Base-by-base conservation (phyloP, 2,797 vertebrate species). In the Cirrhinus mrigala region DNA sequence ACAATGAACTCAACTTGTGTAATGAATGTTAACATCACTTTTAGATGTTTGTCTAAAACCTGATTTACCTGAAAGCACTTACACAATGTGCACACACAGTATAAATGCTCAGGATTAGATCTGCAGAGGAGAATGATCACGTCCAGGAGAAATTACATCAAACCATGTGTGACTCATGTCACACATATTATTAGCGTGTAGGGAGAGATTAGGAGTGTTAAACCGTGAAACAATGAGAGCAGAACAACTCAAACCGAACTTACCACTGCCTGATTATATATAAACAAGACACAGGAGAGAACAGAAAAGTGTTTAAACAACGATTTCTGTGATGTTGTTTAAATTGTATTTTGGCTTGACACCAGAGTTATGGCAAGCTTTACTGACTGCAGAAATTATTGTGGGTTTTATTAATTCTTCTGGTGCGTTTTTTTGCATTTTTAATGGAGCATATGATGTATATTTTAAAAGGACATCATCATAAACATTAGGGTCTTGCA, bases 181-280 rank as follows among this genome's bases (percentile, higher is more conserved):
- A 85, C 73, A 87, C 81, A 89, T 87, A 90, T 91, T 91, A 91
- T 92, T 89, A 90, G 85, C 89, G 71, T 90, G 74, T 70, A 33
- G 58, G 79, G 81, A 68, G 60, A 79, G 78, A 83, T 82, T 74
- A 77, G 54, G 46, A 58, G 29, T 69, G 84, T 85, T 84, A 87
- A 69, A 74, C 75, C 81, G 81, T 37, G 85, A 44, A 87, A 54
- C 88, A 87, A 89, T 89, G 92, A 68, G 81, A 86, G 88, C 69
- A 84, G 90, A 91, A 86, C 77, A 84, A 86, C 89, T 83, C 84
- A 82, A 88, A 89, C 82, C 54, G 77, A 93, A 99, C 98, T 99
- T 98, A 99, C 98, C 98, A 96, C 97, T 91, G 98, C 98, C 98
- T 97, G 95, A 96, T 94, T 94, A 93, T 93, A 80, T 37, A 68